These are phyloP conservation scores for Vulpes vulpes DNA, from an alignment of 2,113 vertebrate species.

Conservation along the genomic window DNA sequence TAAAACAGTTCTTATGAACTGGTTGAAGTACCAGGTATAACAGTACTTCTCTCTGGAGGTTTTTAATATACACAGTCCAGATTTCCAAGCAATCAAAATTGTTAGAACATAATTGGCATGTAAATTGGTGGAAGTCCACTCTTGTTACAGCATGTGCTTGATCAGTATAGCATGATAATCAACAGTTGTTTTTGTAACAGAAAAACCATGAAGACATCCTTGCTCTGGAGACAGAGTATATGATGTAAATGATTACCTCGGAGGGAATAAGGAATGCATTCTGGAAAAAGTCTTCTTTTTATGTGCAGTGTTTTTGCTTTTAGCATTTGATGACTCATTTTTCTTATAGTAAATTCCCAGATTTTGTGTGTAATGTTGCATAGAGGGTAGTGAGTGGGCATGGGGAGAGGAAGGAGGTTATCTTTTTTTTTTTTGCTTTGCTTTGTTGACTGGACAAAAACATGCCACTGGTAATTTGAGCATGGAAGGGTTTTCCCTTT, in stretches of 20 bases:
- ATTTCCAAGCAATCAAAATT: constrained; percentile 9
- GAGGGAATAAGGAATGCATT: background rate
- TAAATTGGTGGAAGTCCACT: background rate
- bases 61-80: background rate
- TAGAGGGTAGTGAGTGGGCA: background rate
- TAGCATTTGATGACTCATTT: background rate
- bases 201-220: constrained; percentile 43
- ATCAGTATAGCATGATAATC: background rate
- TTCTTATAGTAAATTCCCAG: background rate
- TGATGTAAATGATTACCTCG: constrained; percentile 63
- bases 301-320: background rate
- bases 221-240: constrained; percentile 51
- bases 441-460: background rate
- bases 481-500: background rate
- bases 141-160: background rate
- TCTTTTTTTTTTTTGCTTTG: background rate
- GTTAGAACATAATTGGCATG: background rate
- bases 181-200: constrained; percentile 60
- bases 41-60: background rate
- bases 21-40: background rate
- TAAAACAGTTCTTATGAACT: background rate
- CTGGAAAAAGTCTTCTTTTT: constrained; percentile 48
- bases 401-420: background rate
- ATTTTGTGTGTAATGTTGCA: background rate
- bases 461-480: background rate